Conservation (phyloP, 2,888 invertebrate species). For the Didymodactylos carnosus region DNA sequence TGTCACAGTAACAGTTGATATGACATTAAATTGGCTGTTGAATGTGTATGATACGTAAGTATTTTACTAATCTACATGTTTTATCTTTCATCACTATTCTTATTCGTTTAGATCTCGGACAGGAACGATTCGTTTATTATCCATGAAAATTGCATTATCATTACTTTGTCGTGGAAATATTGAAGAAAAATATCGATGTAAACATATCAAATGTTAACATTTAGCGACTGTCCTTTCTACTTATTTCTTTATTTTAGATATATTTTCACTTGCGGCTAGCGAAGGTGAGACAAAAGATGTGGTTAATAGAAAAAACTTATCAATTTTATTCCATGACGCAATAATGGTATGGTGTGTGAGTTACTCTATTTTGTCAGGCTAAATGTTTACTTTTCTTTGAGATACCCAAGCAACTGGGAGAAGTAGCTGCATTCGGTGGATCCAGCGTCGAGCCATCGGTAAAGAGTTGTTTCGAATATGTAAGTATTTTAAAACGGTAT, state of each 20-base stretch:
- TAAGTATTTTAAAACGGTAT: constrained; percentile 36
- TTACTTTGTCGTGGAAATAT: constrained; percentile 78
- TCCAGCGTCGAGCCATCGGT: constrained; percentile 97
- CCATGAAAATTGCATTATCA: constrained; percentile 88
- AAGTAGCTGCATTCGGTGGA: constrained; percentile 97
- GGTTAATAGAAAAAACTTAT: neutral
- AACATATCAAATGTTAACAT: constrained; percentile 15
- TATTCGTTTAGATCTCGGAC: constrained; percentile 56
- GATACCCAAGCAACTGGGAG: constrained; percentile 78
- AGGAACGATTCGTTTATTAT: constrained; percentile 80
- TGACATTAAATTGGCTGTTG: constrained; percentile 91
- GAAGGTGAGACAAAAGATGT: neutral
- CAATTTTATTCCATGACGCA: neutral
- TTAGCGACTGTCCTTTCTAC: neutral
- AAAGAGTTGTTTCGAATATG: constrained; percentile 79
- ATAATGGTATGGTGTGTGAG: neutral
- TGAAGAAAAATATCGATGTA: constrained; percentile 80
- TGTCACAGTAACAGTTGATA: constrained; percentile 75
- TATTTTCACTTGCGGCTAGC: neutral
- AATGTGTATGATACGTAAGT: constrained; percentile 74
- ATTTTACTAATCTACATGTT: no score
- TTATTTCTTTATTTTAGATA: constrained; percentile 1
- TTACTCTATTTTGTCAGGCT: neutral
- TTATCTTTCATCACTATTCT: neutral
- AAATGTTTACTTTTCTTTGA: constrained; percentile 21